Conservation (phyloP, 2,113 vertebrate genomes). For the Chionis minor region DNA sequence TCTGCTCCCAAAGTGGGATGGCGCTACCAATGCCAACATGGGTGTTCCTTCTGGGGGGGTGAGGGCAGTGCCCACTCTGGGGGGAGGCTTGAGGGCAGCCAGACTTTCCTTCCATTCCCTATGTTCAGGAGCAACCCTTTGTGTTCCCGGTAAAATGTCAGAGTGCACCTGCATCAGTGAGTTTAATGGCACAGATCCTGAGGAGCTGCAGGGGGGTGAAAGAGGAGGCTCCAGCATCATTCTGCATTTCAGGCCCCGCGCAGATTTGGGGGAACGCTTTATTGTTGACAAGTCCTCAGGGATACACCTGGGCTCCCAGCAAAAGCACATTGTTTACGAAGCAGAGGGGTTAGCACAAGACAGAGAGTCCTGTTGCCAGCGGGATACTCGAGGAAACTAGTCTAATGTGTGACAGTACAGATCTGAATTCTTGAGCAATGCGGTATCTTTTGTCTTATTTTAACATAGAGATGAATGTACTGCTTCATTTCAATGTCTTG, state of each 20-base stretch:
- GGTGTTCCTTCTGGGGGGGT: neutral
- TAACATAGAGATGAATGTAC: neutral
- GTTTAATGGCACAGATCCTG: neutral
- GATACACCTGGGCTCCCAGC: neutral
- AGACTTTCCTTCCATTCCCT: neutral
- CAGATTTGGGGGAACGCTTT: neutral
- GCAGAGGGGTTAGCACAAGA: neutral
- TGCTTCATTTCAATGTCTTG: neutral
- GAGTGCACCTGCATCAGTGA: fast-evolving
- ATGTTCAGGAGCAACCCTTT: neutral
- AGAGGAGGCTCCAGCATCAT: neutral
- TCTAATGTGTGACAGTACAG: neutral
- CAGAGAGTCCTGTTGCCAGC: neutral
- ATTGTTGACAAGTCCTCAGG: neutral
- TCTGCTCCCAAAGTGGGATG: neutral
- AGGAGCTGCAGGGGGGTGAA: neutral
- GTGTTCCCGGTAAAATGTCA: neutral
- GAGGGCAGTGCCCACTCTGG: fast-evolving
- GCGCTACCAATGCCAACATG: neutral
- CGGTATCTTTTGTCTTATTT: neutral
- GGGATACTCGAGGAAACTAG: fast-evolving
- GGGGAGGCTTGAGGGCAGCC: neutral
- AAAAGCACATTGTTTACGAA: neutral
- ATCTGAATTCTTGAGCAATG: neutral
- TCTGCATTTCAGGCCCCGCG: neutral